These are phyloP conservation scores for Apostichopus parvimensis DNA, from an alignment of 35 echinoderm and acorn worm species.

Conservation along the genomic window DNA sequence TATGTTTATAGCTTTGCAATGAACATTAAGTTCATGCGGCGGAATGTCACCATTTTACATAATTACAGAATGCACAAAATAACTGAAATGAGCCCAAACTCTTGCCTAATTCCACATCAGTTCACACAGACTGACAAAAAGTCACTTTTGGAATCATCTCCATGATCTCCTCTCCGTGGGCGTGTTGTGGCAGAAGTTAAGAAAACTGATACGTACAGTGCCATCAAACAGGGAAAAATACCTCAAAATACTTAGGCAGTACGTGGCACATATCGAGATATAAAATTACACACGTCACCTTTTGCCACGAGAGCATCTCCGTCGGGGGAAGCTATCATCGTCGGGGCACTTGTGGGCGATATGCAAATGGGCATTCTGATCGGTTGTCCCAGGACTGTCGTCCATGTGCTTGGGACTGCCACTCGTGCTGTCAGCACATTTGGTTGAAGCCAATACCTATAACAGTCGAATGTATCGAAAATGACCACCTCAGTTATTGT, in stretches of 20 bases:
- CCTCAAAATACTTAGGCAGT: neutral
- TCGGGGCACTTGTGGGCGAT: neutral
- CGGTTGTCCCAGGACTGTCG: neutral
- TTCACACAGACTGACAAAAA: too few species aligned
- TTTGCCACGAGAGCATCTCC: neutral
- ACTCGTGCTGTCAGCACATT: neutral
- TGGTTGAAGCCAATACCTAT: neutral
- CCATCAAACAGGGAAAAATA: too few species aligned
- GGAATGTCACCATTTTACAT: too few species aligned
- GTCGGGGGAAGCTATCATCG: neutral
- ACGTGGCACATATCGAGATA: neutral
- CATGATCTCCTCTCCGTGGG: too few species aligned
- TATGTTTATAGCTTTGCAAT: too few species aligned
- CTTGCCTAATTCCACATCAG: too few species aligned
- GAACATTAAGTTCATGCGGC: too few species aligned
- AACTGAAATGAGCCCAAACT: too few species aligned
- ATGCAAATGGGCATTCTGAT: conserved; percentile 40
- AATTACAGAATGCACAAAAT: too few species aligned
- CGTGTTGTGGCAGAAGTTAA: too few species aligned
- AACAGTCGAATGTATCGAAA: neutral
- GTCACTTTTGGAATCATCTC: too few species aligned
- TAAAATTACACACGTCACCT: neutral
- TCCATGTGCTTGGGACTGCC: conserved; percentile 15
- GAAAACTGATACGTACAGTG: too few species aligned
- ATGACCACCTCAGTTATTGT: neutral